phyloP scores from a whole-genome alignment of 2,113 vertebrate species.

The Eurypyga helias region DNA sequence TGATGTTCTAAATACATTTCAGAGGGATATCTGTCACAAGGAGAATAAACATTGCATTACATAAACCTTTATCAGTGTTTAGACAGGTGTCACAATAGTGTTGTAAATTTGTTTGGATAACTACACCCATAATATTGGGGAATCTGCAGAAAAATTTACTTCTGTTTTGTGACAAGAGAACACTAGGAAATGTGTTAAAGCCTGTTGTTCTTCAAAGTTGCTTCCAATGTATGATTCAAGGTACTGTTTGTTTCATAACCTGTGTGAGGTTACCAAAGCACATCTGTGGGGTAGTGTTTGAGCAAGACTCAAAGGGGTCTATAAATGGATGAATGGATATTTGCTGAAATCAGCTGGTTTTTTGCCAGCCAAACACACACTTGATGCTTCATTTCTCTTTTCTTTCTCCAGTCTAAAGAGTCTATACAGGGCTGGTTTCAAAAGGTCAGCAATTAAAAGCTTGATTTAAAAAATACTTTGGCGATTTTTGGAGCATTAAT shows the following conservation, averaged over 20 bases:
- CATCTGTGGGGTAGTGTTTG: not conserved
- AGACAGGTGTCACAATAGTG: not conserved
- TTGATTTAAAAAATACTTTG: not conserved
- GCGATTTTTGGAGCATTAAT: not conserved
- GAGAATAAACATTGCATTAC: not conserved
- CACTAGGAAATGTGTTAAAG: not conserved
- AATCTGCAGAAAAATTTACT: not conserved
- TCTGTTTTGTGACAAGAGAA: rapidly evolving
- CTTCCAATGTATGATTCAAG: rapidly evolving
- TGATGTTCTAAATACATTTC: not conserved
- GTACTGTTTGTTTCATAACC: not conserved
- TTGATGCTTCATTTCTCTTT: not conserved
- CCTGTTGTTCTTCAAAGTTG: not conserved
- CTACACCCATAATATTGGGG: rapidly evolving
- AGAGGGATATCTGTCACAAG: not conserved
- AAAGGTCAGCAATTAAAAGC: not conserved
- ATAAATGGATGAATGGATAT: not conserved
- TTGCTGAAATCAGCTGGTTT: not conserved
- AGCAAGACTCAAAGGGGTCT: not conserved
- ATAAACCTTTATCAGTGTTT: not conserved
- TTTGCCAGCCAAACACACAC: not conserved
- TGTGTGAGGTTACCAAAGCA: rapidly evolving
- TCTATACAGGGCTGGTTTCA: not conserved
- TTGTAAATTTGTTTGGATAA: rapidly evolving
- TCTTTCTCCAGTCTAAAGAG: not conserved